Evolutionary conservation across 2,888 invertebrate species (phyloP).

Genomic region (Eledona agricola): DNA sequence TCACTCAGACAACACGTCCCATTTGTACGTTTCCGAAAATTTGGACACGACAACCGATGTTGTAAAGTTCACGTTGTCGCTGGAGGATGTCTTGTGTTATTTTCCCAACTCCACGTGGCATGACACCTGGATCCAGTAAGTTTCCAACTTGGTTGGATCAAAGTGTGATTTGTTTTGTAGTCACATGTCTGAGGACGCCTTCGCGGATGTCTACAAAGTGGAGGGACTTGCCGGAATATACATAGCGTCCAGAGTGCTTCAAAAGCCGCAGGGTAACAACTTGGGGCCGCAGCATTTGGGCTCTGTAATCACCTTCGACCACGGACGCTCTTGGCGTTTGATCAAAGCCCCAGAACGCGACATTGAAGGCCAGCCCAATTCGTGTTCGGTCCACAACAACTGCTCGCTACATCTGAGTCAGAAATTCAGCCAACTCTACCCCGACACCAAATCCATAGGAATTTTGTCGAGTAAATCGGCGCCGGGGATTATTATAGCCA

Average conservation of each 20-base stretch:
- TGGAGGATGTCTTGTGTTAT: constrained; percentile 83
- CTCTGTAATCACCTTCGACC: constrained; percentile 85
- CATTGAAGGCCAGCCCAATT: constrained; percentile 72
- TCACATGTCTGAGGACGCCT: constrained; percentile 80
- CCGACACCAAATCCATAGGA: constrained; percentile 79
- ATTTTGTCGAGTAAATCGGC: constrained; percentile 88
- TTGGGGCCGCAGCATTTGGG: constrained; percentile 79
- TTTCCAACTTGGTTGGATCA: constrained; percentile 34
- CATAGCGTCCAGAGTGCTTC: constrained; percentile 81
- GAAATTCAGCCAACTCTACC: constrained; percentile 84
- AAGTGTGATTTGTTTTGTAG: constrained; percentile 60
- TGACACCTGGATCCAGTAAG: constrained; percentile 84
- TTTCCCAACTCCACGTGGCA: constrained; percentile 85
- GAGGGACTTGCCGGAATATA: constrained; percentile 88
- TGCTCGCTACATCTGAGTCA: constrained; percentile 91
- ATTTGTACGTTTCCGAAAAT: constrained; percentile 84
- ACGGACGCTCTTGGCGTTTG: constrained; percentile 84
- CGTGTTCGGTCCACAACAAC: constrained; percentile 71
- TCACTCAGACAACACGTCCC: constrained; percentile 75
- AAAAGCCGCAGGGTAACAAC: constrained; percentile 65
- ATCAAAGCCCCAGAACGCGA: constrained; percentile 77
- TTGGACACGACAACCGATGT: constrained; percentile 64
- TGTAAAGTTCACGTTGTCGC: constrained; percentile 78
- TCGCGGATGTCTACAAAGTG: constrained; percentile 88
- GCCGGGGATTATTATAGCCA: constrained; percentile 87